These are phyloP conservation scores for Himalopsyche phryganea DNA, from an alignment of 1,140 invertebrate genomes.

Conservation along the genomic window DNA sequence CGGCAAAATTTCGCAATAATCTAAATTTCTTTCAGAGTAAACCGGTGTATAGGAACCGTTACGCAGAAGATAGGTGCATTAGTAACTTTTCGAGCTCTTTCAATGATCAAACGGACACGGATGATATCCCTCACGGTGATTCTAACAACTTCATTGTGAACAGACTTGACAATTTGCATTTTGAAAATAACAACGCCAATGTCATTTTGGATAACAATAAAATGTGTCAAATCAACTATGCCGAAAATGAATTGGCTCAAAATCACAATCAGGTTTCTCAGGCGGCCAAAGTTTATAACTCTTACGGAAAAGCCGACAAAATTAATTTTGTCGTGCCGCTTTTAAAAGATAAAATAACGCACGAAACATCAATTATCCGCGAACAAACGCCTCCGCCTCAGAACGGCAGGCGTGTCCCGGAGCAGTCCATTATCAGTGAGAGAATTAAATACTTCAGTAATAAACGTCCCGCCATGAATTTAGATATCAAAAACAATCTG, in stretches of 20 bases:
- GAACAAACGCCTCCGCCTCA: no score
- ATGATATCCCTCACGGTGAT: not conserved
- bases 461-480: slow-evolving; percentile 47
- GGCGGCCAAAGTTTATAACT: no score
- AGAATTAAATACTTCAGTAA: slow-evolving; percentile 27
- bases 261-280: no score
- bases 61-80: slow-evolving; percentile 45
- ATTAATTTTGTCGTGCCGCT: slow-evolving; percentile 28
- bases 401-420: not conserved
- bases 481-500: slow-evolving; percentile 47
- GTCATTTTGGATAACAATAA: slow-evolving; percentile 8
- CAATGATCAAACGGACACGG: slow-evolving; percentile 2
- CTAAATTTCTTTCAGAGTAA: slow-evolving; percentile 40
- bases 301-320: slow-evolving; percentile 6
- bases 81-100: slow-evolving; percentile 44
- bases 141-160: slow-evolving; percentile 11
- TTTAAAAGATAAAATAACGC: slow-evolving; percentile 13
- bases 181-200: slow-evolving; percentile 26
- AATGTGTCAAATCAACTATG: not conserved
- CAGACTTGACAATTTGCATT: slow-evolving; percentile 15
- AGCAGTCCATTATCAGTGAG: slow-evolving; percentile 14
- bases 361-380: no score
- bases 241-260: no score
- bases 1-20: slow-evolving; percentile 14
- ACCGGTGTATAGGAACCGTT: slow-evolving; percentile 32